A percentile compares a stretch with the other conserved stretches of the same genome.
Evolutionary conservation across 2,797 vertebrate species (phyloP).

Genomic region (Sylvilagus floridanus): DNA sequence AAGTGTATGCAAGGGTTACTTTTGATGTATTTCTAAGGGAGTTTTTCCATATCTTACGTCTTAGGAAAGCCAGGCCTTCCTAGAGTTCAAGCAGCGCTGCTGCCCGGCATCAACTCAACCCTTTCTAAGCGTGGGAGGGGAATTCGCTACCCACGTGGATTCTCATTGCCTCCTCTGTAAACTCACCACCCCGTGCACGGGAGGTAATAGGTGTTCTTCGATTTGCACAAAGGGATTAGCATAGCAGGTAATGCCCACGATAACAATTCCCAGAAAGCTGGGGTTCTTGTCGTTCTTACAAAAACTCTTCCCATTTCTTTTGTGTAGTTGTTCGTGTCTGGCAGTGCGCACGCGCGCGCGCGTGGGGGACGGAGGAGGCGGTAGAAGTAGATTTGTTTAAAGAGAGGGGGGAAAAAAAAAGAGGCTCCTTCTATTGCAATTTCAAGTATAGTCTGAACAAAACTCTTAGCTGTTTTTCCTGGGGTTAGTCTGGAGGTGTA

Average conservation of each 20-base stretch:
- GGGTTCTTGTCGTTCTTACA: neutral
- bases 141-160: neutral
- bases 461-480: neutral
- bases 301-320: constrained; percentile 28
- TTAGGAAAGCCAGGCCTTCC: neutral
- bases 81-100: neutral
- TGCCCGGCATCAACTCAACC: neutral
- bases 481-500: neutral
- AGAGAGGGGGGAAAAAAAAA: neutral
- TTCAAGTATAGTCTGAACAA: constrained; percentile 37
- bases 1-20: constrained; percentile 57
- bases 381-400: neutral
- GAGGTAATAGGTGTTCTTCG: constrained; percentile 26
- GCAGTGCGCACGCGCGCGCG: neutral
- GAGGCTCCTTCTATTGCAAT: neutral
- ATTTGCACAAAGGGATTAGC: neutral
- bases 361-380: neutral
- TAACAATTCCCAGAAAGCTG: constrained; percentile 23
- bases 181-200: neutral
- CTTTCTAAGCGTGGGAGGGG: constrained; percentile 1
- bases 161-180: constrained; percentile 22
- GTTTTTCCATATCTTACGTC: neutral
- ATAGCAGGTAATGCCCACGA: neutral
- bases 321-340: neutral
- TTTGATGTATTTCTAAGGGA: neutral